Percentiles rank a stretch among this genome's conserved stretches.
These are phyloP conservation scores for Oncorhynchus masou DNA, from an alignment of 2,113 vertebrate species.

Conservation along the genomic window DNA sequence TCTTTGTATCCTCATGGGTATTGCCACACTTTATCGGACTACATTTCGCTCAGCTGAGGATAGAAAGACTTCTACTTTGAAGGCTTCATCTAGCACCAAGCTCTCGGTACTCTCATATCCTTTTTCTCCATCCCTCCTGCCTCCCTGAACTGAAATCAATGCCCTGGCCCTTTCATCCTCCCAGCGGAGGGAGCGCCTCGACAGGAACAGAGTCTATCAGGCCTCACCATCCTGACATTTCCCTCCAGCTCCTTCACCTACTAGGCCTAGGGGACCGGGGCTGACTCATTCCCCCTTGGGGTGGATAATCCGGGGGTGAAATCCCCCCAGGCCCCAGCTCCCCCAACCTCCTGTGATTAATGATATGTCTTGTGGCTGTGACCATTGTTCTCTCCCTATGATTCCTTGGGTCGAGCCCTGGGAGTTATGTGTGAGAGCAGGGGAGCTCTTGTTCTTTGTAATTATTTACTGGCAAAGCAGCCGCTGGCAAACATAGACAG, in stretches of 20 bases:
- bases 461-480: slow-evolving; percentile 60
- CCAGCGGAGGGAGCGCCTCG: slow-evolving; percentile 50
- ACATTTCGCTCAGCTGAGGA: slow-evolving; percentile 33
- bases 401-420: slow-evolving; percentile 45
- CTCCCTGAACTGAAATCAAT: slow-evolving; percentile 64
- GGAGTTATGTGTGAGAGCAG: slow-evolving; percentile 34
- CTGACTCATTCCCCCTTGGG: slow-evolving; percentile 41
- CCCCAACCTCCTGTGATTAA: slow-evolving; percentile 63
- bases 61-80: slow-evolving; percentile 43
- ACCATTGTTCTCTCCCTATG: slow-evolving; percentile 62
- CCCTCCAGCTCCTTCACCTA: slow-evolving; percentile 45
- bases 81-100: slow-evolving; percentile 23
- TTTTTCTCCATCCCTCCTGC: slow-evolving; percentile 50
- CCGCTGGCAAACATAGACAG: slow-evolving; percentile 49
- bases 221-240: slow-evolving; percentile 56
- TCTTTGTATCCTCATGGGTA: slow-evolving; percentile 19
- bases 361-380: slow-evolving; percentile 59
- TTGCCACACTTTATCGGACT: slow-evolving; percentile 43
- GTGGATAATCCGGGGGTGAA: slow-evolving; percentile 64
- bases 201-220: slow-evolving; percentile 54
- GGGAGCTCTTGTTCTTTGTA: slow-evolving; percentile 54
- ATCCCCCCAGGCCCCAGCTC: slow-evolving; percentile 52
- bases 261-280: slow-evolving; percentile 39
- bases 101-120: slow-evolving; percentile 18
- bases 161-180: slow-evolving; percentile 59